phyloP scores from a whole-genome alignment of 2,888 invertebrate species.

The Lasius fuliginosus region DNA sequence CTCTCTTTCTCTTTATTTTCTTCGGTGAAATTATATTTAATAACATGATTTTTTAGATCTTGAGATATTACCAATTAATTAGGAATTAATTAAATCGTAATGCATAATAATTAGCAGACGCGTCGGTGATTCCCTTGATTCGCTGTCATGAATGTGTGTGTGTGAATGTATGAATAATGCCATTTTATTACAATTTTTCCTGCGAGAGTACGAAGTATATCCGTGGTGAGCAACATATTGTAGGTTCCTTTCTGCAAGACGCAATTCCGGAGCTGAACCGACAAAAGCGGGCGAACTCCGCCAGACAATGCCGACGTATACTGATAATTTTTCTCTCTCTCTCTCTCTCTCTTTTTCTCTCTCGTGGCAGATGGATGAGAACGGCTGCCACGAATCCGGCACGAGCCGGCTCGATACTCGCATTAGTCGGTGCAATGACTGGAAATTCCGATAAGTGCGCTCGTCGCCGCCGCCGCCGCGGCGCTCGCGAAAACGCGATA shows the following conservation, averaged over 20 bases:
- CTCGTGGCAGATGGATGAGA: conserved; percentile 30
- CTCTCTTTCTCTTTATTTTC: background rate
- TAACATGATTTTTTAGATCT: background rate
- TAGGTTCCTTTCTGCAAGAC: background rate
- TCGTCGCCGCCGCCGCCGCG: conserved; percentile 1
- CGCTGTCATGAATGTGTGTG: background rate
- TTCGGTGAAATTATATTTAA: background rate
- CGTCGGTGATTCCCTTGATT: background rate
- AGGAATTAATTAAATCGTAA: background rate
- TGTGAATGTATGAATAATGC: background rate
- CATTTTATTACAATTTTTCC: background rate
- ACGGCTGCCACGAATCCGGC: conserved; percentile 47
- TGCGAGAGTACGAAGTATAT: background rate
- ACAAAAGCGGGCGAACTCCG: conserved; percentile 17
- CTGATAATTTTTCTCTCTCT: conserved; percentile 11
- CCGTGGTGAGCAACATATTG: background rate
- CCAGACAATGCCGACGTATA: conserved; percentile 48
- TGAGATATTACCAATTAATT: background rate
- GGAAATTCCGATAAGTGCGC: conserved; percentile 55
- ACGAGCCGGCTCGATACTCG: conserved; percentile 59
- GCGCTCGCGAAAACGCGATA: conserved; percentile 29
- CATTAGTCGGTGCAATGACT: conserved; percentile 61
- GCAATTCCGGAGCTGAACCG: background rate
- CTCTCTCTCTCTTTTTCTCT: background rate
- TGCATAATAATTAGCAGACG: background rate